Evolutionary conservation across 2,113 vertebrate genomes (phyloP), one percentile per base, ranked within the genome.

Genomic region (Melospiza georgiana): DNA sequence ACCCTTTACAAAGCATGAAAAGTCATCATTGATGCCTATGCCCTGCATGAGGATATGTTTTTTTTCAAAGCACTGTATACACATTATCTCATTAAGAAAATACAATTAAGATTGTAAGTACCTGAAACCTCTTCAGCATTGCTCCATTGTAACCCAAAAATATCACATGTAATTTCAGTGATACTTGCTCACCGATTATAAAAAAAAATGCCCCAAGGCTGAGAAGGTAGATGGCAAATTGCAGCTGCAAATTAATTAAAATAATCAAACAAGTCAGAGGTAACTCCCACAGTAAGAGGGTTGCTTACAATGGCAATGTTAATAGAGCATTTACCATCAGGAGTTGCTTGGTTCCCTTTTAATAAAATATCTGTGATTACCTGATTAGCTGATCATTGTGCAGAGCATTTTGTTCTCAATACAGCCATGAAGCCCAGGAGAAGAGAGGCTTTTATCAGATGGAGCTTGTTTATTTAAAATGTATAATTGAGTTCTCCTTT

Each of bases 221-320:
- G 73, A 95, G 75, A 87, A 96, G n/a, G 28, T 87, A n/a, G 61
- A 86, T 82, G 49, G 85, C 27, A 96, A 93, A 95, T 62, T 81
- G 76, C 90, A 93, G 83, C 86, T 95, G 83, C 73, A 91, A 94
- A 95, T 96, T 94, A 96, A 96, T 95, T 94, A 96, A 95, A 95
- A 95, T 66, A 96, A 87, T 71, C 89, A 94, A 90, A 84, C 39
- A 87, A 89, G 46, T 58, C 91, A 91, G n/a, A 74, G 77, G 54
- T 80, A 96, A 96, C 91, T 74, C 66, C 59, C 84, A 88, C 57
- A 72, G 90, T 83, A 87, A 91, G 61, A 73, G 61, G 87, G 25
- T 41, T 91, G 89, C 82, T 94, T 89, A 87, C 58, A 86, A 91
- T 87, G 66, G 43, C 90, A 81, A 84, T 49, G 61, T 61, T 86